Base-by-base conservation (phyloP, 1,140 invertebrate species). In the Zaprionus lachaisei region DNA sequence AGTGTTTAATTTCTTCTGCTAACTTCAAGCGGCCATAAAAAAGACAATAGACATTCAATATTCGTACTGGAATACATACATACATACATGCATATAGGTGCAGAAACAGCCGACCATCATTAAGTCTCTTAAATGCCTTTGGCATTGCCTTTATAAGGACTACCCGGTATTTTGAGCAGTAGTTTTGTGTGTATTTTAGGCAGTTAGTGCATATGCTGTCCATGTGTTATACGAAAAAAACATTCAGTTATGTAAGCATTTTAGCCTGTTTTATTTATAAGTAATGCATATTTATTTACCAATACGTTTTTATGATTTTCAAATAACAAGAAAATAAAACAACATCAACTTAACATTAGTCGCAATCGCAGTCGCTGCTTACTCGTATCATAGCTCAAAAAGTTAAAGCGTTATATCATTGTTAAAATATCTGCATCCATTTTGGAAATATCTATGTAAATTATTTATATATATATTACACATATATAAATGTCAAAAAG, bases 11-110 rank as follows among this genome's bases (percentile, higher is more conserved):
- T 62, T 76, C 54, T 49, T 63, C 7, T 67, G 70, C 63, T 67
- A 57, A 66, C 54, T 58, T 64, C 54, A 51, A 55, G 79, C 71
- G 87, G 84, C 79, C 85, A 90, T 81, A 76, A 66, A 90, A 87
- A 90, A 89, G 84, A 89, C 84, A 89, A 84, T 79, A 85, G 78
- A 70, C 55, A 72, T 79, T 49, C 81, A 76, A 34, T 79, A 64
- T 62, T 44, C 80, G 38, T 51, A 65, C 66, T 60, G 61, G 56
- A 76, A 55, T 49, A 17, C 51, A 56, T 69, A 77, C 51, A 56
- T 69, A 77, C 60, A 74, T 2, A 31, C 28, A 7, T 28, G 26
- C 24, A 26, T 26, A 81, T 51, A 70, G 14, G 57, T n/a, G 28
- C 20, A 60, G 15, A 3, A 11, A 34, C 31, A 34, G 31, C 9